These are phyloP conservation scores for Dendrolimus punctatus DNA, from an alignment of 1,140 invertebrate genomes.

Conservation along the genomic window DNA sequence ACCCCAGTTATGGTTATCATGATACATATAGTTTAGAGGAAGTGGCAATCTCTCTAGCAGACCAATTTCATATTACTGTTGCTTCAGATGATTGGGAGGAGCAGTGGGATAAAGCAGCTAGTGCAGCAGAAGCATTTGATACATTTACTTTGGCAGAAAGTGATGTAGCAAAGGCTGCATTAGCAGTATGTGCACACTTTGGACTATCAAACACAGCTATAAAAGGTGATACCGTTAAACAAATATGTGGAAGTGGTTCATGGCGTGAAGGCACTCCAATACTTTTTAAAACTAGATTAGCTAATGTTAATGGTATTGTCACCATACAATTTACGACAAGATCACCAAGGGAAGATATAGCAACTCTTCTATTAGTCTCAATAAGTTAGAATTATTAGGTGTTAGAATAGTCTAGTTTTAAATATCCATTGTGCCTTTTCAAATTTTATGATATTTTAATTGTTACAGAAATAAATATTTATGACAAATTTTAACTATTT, in stretches of 20 bases:
- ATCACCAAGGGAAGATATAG: slow-evolving; percentile 76
- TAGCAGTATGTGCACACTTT: slow-evolving; percentile 82
- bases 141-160: slow-evolving; percentile 72
- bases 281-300: slow-evolving; percentile 87
- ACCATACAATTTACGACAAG: slow-evolving; percentile 80
- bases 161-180: slow-evolving; percentile 85
- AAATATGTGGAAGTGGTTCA: slow-evolving; percentile 79
- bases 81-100: slow-evolving; percentile 41
- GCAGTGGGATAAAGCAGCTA: slow-evolving; percentile 32
- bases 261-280: slow-evolving; percentile 85
- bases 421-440: too few relatives aligned
- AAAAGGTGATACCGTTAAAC: slow-evolving; percentile 57
- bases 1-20: slow-evolving; percentile 78
- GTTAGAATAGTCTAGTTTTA: neutral
- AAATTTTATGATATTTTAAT: too few relatives aligned
- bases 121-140: slow-evolving; percentile 30
- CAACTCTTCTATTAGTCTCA: slow-evolving; percentile 89
- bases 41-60: slow-evolving; percentile 76
- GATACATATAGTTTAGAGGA: slow-evolving; percentile 89
- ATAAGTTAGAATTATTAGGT: slow-evolving; percentile 76
- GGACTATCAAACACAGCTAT: slow-evolving; percentile 83
- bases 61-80: slow-evolving; percentile 80
- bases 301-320: slow-evolving; percentile 80
- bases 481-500: too few relatives aligned
- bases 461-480: too few relatives aligned